Evolutionary conservation across 1,140 invertebrate genomes (phyloP), one percentile per base, ranked within the genome.

Genomic region (Geopemphigus sp.): DNA sequence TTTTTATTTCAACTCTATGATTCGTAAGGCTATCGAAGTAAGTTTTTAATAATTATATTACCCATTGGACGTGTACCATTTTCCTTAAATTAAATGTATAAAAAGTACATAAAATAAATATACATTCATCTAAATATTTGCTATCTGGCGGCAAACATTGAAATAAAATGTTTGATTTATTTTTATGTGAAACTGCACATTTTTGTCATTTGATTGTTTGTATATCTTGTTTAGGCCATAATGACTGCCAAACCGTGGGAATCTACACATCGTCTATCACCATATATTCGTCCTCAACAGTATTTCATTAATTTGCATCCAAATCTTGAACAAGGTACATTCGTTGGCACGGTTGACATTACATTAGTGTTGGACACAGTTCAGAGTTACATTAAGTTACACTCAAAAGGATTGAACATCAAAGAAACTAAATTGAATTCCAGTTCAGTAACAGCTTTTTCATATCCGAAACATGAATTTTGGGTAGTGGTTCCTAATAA

Each of bases 271-370:
- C 87, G 92, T 45, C 86, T 98, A 59, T 90, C 93, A 0, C 84
- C 85, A 11, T 86, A 90, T 78, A 87, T 94, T 0, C 85, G 87
- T 17, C 94, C 95, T 0, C 81, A 88, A 1, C 89, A 91, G 82
- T 97, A 97, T 84, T 90, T 92, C 76, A 84, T 97, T 1, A 59
- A 87, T 11, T 85, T 96, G 47, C 86, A 90, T 81, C 94, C 95
- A 0, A 88, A 95, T 84, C 85, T 96, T 50, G 85, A 87, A 29
- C 86, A 86, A 14, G 92, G 91, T 14, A 89, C 87, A 17, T 95
- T 94, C 84, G 84, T 86, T 78, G 94, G 95, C 1, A 87, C 85
- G 47, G 92, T 95, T 0, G 88, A 87, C 70, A 94, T 95, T n/a
- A 85, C 88, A 19, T 84, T 96, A 57, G 85, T 89, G 64, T 86